phyloP scores from a whole-genome alignment of 2,888 invertebrate genomes.

The Andrena fulva region DNA sequence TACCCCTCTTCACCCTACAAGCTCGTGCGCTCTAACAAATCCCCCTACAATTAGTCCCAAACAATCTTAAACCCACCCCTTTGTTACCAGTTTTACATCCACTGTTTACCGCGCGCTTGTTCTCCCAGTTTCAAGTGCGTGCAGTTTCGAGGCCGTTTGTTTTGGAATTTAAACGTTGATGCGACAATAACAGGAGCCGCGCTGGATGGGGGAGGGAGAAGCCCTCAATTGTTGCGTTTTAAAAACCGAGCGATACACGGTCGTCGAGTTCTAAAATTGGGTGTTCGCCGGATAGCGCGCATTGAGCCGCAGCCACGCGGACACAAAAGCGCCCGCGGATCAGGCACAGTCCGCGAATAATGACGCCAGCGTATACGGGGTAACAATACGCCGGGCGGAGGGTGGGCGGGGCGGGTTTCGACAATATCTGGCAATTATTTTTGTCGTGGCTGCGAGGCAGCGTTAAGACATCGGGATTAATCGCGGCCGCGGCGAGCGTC shows the following conservation, averaged over 20 bases:
- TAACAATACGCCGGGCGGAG: constrained; percentile 26
- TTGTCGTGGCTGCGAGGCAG: constrained; percentile 3
- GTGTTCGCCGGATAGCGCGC: constrained; percentile 8
- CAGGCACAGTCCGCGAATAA: constrained; percentile 10
- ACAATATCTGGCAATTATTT: constrained; percentile 40
- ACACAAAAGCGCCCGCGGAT: constrained; percentile 16
- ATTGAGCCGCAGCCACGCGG: constrained; percentile 10
- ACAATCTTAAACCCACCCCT: background rate
- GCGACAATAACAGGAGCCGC: constrained; percentile 2
- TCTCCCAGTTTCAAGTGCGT: background rate
- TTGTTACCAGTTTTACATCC: background rate
- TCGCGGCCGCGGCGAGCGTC: background rate
- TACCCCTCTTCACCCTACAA: too few species aligned
- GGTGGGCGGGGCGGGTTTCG: too few species aligned
- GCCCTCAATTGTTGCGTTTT: constrained; percentile 6
- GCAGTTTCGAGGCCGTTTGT: background rate
- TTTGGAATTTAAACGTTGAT: background rate
- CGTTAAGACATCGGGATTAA: constrained; percentile 28
- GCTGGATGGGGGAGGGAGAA: background rate
- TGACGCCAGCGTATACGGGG: constrained; percentile 11
- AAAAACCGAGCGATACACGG: constrained; percentile 5
- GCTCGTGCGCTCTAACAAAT: too few species aligned
- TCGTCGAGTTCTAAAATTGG: constrained; percentile 26
- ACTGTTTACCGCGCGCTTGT: background rate
- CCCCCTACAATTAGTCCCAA: too few species aligned